phyloP scores from a whole-genome alignment of 1,140 invertebrate species.

The Penaeus chinensis region DNA sequence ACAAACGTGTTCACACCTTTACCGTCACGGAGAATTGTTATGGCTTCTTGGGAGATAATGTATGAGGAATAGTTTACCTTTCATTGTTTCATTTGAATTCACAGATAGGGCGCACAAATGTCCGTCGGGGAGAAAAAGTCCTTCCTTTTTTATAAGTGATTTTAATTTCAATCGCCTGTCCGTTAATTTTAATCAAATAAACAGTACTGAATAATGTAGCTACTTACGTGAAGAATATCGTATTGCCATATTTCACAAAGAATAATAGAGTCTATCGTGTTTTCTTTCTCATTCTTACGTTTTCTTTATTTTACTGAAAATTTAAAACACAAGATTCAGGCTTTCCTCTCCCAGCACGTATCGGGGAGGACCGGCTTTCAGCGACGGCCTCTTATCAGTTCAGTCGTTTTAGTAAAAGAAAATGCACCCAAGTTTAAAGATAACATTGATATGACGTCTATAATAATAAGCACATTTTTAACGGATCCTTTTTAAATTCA shows the following conservation, averaged over 20 bases:
- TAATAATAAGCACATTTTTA: too few relatives aligned
- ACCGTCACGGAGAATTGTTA: conserved; percentile 29
- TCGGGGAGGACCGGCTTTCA: conserved; percentile 41
- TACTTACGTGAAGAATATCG: too few relatives aligned
- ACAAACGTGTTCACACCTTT: conserved; percentile 28
- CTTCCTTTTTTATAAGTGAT: neutral
- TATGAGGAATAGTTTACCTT: conserved; percentile 14
- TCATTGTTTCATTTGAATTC: neutral
- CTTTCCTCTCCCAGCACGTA: neutral
- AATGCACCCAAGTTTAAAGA: neutral
- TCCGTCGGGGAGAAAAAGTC: neutral
- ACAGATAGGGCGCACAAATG: neutral
- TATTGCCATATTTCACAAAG: too few relatives aligned
- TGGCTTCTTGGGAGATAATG: conserved; percentile 37
- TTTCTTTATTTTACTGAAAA: neutral
- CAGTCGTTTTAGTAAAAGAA: neutral
- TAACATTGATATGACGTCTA: too few relatives aligned
- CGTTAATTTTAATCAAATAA: too few relatives aligned
- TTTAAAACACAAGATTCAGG: too few relatives aligned
- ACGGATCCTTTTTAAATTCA: too few relatives aligned
- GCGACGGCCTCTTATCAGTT: conserved; percentile 10
- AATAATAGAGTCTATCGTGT: too few relatives aligned
- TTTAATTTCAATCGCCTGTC: neutral
- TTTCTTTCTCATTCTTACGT: neutral
- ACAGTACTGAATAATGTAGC: too few relatives aligned